Base-by-base conservation (phyloP, 1,140 invertebrate genomes). In the Temnothorax longispinosus region DNA sequence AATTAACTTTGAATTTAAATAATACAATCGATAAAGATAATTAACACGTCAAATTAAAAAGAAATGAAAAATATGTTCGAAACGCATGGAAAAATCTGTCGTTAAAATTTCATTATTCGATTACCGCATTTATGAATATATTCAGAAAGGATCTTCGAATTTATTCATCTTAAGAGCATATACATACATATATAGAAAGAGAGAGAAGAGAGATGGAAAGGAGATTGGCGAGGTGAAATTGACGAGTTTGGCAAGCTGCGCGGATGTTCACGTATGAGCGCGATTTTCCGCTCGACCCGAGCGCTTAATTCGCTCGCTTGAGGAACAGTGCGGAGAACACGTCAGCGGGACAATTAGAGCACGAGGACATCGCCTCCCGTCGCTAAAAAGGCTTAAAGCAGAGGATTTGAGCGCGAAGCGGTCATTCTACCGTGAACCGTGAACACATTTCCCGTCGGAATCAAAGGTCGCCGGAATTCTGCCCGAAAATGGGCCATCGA, bases 261-360 rank as follows among this genome's bases (percentile, higher is more conserved):
- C 65, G 44, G 80, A 88, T 77, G 44, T 64, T 71, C 54, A 75
- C 62, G 27, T 56, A 41, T 58, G 64, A 62, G n/a, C 58, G 35
- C 74, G 72, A 89, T 91, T 88, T 88, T 91, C 72, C 62, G 60
- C 54, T 52, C 54, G 18, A 85, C 77, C 71, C 78, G 86, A 58
- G 84, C 54, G 52, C 75, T 74, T 91, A 88, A 91, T 88, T 82
- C 56, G 65, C 5, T 64, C 60, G 58, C 76, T 86, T 72, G 72
- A 82, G 85, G 64, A 88, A 86, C 71, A 86, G 81, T 77, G 47
- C 44, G 74, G 62, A 60, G 44, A 76, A 87, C 69, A 88, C 86
- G 86, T 86, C 72, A 86, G 87, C 56, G 71, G 35, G 76, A 62
- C 87, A 91, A 91, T 90, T 91, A 91, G 89, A 90, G 86, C 77